phyloP scores from a whole-genome alignment of 2,113 vertebrate species.

The Indri indri region DNA sequence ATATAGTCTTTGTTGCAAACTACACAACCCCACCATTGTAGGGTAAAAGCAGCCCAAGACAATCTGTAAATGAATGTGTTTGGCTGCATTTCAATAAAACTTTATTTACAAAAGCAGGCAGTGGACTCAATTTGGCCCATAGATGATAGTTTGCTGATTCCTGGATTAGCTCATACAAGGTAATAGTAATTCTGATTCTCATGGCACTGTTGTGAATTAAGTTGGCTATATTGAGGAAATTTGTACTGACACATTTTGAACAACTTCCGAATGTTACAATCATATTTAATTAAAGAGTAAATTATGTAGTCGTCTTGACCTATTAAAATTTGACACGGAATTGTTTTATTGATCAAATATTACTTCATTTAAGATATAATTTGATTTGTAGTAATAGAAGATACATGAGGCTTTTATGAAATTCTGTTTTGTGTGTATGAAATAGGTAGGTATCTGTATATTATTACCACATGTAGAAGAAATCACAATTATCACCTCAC shows the following conservation, averaged over 20 bases:
- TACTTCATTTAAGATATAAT: not conserved
- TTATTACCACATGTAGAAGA: not conserved
- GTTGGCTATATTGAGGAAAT: not conserved
- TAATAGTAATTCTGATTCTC: not conserved
- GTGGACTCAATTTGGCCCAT: not conserved
- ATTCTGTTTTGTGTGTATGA: slow-evolving; percentile 31
- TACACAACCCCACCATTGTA: not conserved
- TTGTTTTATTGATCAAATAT: not conserved
- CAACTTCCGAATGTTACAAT: not conserved
- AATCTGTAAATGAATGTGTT: not conserved
- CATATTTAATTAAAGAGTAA: not conserved
- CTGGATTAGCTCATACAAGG: not conserved
- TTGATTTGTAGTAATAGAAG: not conserved
- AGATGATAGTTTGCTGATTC: too few relatives aligned
- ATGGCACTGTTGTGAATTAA: not conserved
- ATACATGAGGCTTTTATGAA: not conserved
- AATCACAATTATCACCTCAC: not conserved
- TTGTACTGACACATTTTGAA: not conserved
- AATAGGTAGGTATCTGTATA: not conserved
- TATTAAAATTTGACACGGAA: not conserved
- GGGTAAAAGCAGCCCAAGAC: not conserved
- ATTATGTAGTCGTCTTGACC: not conserved
- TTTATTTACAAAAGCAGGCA: not conserved
- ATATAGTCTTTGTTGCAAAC: not conserved
- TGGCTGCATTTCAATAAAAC: not conserved